These are phyloP conservation scores for Drosophila aff. DNA, from an alignment of 1,140 invertebrate species.

Conservation along the genomic window DNA sequence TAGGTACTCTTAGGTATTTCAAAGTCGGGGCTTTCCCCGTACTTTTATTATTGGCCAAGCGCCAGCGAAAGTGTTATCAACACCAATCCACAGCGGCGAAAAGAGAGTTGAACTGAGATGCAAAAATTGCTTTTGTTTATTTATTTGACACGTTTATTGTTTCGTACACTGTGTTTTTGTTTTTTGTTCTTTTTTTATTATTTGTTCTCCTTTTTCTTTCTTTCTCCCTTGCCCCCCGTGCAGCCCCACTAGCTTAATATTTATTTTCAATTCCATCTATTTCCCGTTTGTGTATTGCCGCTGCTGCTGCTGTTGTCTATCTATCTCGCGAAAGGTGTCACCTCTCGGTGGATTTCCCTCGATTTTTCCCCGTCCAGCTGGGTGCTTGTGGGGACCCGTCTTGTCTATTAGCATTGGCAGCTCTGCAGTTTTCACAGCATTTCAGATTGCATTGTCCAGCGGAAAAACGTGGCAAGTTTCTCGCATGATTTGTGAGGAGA, in stretches of 20 bases:
- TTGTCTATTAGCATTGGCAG: conserved; percentile 29
- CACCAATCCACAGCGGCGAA: conserved; percentile 24
- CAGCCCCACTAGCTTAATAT: conserved; percentile 19
- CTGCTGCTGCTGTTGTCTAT: conserved; percentile 36
- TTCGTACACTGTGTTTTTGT: conserved; percentile 16
- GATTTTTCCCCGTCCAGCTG: conserved; percentile 19
- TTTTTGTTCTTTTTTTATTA: conserved; percentile 3
- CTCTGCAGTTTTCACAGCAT: conserved; percentile 1
- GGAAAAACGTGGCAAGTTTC: conserved; percentile 4
- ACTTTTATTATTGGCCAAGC: conserved; percentile 16
- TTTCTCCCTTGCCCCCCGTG: not conserved
- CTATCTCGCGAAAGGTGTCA: conserved; percentile 39
- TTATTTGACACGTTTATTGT: conserved; percentile 53
- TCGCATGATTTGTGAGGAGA: not conserved
- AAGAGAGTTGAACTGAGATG: conserved; percentile 11
- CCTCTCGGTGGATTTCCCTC: conserved; percentile 21
- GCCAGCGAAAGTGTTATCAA: conserved; percentile 60
- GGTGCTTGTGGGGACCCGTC: not conserved
- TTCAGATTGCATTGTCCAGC: conserved; percentile 16
- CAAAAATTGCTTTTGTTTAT: conserved; percentile 56
- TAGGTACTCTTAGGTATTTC: not conserved
- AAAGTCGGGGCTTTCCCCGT: not conserved
- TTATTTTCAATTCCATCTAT: conserved; percentile 61
- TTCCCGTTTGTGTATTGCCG: conserved; percentile 8
- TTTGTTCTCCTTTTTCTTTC: not conserved